phyloP scores from a whole-genome alignment of 2,888 invertebrate species.

The Phengaris alcon region DNA sequence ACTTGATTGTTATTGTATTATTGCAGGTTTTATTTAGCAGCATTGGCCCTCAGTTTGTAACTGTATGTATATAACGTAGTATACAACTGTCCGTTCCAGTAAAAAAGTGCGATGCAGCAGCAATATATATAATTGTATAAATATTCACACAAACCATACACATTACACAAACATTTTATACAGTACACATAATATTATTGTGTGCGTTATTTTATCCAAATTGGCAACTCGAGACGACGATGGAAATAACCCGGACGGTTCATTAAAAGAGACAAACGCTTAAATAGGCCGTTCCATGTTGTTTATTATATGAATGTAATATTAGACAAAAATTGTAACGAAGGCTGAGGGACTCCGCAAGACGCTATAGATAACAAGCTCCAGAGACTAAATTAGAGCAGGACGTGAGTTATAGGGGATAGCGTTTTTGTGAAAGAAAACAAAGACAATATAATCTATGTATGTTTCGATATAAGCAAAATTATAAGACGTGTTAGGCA shows the following conservation, averaged over 20 bases:
- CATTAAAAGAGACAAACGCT: slow-evolving; percentile 48
- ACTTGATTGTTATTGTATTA: too few relatives aligned
- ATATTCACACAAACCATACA: neutral
- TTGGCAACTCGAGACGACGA: slow-evolving; percentile 44
- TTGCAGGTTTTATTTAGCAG: too few relatives aligned
- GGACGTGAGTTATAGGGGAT: slow-evolving; percentile 35
- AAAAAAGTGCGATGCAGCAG: too few relatives aligned
- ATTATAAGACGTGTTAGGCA: too few relatives aligned
- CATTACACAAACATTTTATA: neutral
- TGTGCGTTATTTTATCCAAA: slow-evolving; percentile 35
- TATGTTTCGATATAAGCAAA: too few relatives aligned
- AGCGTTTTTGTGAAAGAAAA: slow-evolving; percentile 29
- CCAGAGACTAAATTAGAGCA: slow-evolving; percentile 45
- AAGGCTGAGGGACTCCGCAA: slow-evolving; percentile 66
- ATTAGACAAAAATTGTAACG: slow-evolving; percentile 73
- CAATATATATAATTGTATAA: too few relatives aligned
- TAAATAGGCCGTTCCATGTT: slow-evolving; percentile 47
- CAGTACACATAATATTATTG: neutral
- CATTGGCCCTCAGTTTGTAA: too few relatives aligned
- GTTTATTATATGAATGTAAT: slow-evolving; percentile 66
- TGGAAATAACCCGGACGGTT: slow-evolving; percentile 36
- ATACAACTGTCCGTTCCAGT: too few relatives aligned
- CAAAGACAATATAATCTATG: too few relatives aligned
- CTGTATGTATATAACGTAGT: too few relatives aligned
- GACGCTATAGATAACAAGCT: slow-evolving; percentile 69